Base-by-base conservation (phyloP, 2,888 invertebrate genomes). In the Scaptomyza polygonia region DNA sequence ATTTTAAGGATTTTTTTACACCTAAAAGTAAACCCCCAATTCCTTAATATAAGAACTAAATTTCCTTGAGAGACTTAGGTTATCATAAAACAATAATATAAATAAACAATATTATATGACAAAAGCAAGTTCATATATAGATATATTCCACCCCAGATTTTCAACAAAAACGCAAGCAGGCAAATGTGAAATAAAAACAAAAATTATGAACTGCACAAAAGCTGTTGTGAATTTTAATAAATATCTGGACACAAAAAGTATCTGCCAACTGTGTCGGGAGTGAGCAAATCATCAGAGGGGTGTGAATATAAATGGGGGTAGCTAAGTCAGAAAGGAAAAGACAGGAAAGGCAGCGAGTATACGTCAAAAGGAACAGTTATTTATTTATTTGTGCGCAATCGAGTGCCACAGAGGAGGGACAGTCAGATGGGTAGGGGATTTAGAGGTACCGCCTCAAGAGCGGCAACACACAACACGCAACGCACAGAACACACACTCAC, bases 161-260 rank as follows among this genome's bases (percentile, higher is more conserved):
- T 5, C 25, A 21, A 40, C 40, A 43, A 44, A 74, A 67, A 68
- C 51, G 49, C 51, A 47, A 67, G 51, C 81, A 78, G 72, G 82
- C 77, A 83, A 86, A 86, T 79, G 81, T 56, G 82, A 84, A 85
- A 85, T 78, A 87, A 79, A 81, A 84, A 83, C 79, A 53, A 79
- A 80, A 89, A 86, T 85, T 89, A 89, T 90, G 89, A 90, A 89
- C 89, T 90, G 79, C 75, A 76, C 77, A 78, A 77, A 82, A 81
- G 89, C 86, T 89, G 89, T 79, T 87, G 77, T 88, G 89, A 89
- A 89, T 89, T 89, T 90, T 89, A 90, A 89, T 89, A 89, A 88
- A 86, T 86, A 77, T 86, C 68, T 44, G 36, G 16, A 42, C 36
- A 39, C 32, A 64, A 48, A 64, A 66, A 75, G 79, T 82, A 72